Evolutionary conservation across 1,140 invertebrate species (phyloP).

Genomic region (Lineus longissimus): DNA sequence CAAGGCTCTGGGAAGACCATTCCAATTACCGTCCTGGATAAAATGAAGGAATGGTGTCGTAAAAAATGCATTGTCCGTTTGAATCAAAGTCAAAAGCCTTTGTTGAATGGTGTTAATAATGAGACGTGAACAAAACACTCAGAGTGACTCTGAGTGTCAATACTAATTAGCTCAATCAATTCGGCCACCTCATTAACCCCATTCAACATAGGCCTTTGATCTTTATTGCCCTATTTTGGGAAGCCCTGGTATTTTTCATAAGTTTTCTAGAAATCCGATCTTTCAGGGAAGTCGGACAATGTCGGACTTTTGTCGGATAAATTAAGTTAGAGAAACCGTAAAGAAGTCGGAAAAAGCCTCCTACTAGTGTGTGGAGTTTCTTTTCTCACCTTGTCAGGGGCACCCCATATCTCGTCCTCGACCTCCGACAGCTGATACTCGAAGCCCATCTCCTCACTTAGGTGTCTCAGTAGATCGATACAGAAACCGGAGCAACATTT

Average conservation of each 20-base stretch:
- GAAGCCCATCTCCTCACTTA: constrained; percentile 87
- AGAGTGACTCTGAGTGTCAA: background rate
- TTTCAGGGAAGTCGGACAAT: too few species aligned
- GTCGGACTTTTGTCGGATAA: too few species aligned
- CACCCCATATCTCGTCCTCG: constrained; percentile 93
- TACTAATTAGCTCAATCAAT: background rate
- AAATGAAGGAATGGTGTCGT: background rate
- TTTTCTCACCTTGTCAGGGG: background rate
- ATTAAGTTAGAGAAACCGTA: background rate
- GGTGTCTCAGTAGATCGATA: constrained; percentile 79
- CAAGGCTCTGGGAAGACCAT: constrained; percentile 89
- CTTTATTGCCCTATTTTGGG: too few species aligned
- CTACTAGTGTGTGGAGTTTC: too few species aligned
- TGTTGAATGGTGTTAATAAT: too few species aligned
- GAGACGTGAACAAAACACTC: too few species aligned
- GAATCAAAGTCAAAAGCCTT: background rate
- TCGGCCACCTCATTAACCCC: too few species aligned
- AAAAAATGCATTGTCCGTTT: background rate
- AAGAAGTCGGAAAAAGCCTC: too few species aligned
- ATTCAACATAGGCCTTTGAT: too few species aligned
- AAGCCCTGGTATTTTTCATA: too few species aligned
- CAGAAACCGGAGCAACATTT: constrained; percentile 94
- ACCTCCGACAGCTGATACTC: constrained; percentile 92
- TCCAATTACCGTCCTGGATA: constrained; percentile 64
- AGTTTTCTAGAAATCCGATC: too few species aligned